Evolutionary conservation across 2,888 invertebrate species (phyloP).

Genomic region (Heterodera filipjevi): DNA sequence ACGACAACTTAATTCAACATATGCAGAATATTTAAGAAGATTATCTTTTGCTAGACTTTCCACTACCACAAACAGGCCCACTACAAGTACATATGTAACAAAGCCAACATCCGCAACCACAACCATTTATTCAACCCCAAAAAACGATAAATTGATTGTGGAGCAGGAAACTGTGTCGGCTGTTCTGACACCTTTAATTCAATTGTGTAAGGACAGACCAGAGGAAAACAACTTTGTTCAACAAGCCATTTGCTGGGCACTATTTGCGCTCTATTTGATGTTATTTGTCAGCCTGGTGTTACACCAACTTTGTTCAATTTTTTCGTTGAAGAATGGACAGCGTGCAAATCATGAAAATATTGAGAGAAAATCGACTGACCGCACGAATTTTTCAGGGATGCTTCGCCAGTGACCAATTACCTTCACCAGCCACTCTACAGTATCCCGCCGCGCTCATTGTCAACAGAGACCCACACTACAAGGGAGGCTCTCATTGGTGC

Average conservation of each 20-base stretch:
- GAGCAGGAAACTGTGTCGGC: background rate
- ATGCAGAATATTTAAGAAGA: background rate
- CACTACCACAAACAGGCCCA: too few relatives aligned
- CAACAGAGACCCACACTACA: background rate
- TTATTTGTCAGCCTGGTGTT: background rate
- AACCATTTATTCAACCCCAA: background rate
- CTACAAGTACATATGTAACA: too few relatives aligned
- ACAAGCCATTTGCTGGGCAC: conserved; percentile 2
- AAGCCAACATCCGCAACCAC: too few relatives aligned
- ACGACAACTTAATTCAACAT: too few relatives aligned
- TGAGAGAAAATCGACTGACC: conserved; percentile 4
- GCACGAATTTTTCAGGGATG: conserved; percentile 16
- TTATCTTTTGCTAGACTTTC: background rate
- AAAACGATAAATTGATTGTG: background rate
- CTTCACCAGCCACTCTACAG: background rate
- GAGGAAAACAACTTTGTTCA: background rate
- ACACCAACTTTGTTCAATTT: background rate
- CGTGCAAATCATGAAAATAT: background rate
- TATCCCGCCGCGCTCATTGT: conserved; percentile 11
- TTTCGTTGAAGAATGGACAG: conserved; percentile 2
- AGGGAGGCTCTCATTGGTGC: conserved; percentile 20
- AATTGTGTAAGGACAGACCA: background rate
- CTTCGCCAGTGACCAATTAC: conserved; percentile 24
- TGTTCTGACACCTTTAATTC: background rate
- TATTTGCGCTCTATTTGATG: conserved; percentile 1